A percentile compares a stretch with the other conserved stretches of the same genome.
These are phyloP conservation scores for Apodemia mormo DNA, from an alignment of 2,888 invertebrate species.

Conservation along the genomic window DNA sequence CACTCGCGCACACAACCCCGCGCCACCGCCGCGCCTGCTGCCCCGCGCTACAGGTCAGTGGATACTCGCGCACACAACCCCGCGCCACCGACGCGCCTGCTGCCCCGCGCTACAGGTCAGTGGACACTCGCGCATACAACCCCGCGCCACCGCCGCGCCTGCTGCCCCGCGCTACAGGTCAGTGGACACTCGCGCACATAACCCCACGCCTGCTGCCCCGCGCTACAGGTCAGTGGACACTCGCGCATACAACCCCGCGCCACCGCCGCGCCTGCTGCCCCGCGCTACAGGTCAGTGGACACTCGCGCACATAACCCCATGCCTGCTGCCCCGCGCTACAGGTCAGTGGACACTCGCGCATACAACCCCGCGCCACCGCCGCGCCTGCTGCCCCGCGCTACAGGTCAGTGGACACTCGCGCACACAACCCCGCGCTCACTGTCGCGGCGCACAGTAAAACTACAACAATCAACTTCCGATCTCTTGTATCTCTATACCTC, in stretches of 20 bases:
- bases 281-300: constrained; percentile 44
- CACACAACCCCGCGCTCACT: no score
- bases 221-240: constrained; percentile 44
- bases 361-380: no score
- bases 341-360: constrained; percentile 39
- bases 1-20: constrained; percentile 37
- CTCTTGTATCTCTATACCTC: no score
- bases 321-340: no score
- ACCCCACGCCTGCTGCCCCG: constrained; percentile 45
- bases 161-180: constrained; percentile 53
- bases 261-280: constrained; percentile 53
- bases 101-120: no score
- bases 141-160: no score
- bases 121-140: constrained; percentile 41
- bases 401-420: constrained; percentile 39
- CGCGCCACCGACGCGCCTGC: constrained; percentile 46
- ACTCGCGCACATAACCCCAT: constrained; percentile 40
- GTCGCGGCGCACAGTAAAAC: no score
- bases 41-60: constrained; percentile 47
- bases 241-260: constrained; percentile 40
- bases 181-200: neutral
- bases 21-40: constrained; percentile 52
- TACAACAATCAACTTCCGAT: no score
- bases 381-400: constrained; percentile 47
- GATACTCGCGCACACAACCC: constrained; percentile 37